These are phyloP conservation scores for Mastomys coucha DNA, from an alignment of 2,113 vertebrate genomes.

Conservation along the genomic window DNA sequence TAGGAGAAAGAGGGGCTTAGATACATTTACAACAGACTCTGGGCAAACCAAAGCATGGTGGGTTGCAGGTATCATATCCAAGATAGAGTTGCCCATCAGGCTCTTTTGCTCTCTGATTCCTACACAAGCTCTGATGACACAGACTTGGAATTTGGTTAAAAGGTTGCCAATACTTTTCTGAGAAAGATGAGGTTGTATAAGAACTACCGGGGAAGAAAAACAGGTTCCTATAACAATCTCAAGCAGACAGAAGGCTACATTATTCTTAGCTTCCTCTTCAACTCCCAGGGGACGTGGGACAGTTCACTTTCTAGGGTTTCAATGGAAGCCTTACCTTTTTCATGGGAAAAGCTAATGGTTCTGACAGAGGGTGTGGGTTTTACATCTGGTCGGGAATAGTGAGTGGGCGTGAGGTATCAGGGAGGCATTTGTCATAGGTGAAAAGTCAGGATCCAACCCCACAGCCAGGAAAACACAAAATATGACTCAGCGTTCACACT, in stretches of 20 bases:
- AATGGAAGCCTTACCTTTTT: neutral
- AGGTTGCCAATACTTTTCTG: neutral
- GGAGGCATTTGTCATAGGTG: neutral
- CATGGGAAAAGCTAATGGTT: neutral
- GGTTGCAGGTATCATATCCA: accelerated
- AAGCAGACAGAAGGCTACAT: neutral
- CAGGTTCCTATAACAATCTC: neutral
- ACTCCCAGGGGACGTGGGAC: neutral
- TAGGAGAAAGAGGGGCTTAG: neutral
- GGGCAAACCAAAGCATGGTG: neutral
- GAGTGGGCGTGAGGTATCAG: neutral
- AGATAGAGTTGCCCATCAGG: neutral
- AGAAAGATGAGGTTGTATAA: neutral
- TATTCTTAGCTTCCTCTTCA: neutral
- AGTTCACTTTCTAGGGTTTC: neutral
- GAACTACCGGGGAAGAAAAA: neutral
- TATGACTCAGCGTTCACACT: neutral
- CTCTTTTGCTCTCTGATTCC: neutral
- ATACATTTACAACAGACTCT: neutral
- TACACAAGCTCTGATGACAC: neutral
- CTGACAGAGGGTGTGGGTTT: neutral
- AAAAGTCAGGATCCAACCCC: neutral
- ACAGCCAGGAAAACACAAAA: neutral
- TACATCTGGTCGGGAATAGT: neutral
- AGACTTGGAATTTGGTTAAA: neutral